These are phyloP conservation scores for Gymnobelideus leadbeateri DNA, from an alignment of 2,113 vertebrate species.

Conservation along the genomic window DNA sequence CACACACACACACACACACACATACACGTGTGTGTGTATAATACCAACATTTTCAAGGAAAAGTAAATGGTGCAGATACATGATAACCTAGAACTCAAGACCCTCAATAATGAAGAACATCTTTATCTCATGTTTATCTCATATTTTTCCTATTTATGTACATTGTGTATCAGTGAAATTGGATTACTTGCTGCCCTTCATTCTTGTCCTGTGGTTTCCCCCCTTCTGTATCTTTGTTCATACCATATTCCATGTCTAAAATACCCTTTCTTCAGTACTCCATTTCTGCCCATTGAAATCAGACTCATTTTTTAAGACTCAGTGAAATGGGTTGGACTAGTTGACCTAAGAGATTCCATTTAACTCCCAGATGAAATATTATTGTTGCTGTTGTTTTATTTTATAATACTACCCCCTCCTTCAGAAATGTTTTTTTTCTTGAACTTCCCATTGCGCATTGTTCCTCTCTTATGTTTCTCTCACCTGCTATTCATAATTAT, in stretches of 20 bases:
- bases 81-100: not conserved
- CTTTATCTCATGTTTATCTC: too few species aligned
- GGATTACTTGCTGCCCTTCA: not conserved
- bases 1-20: too few species aligned
- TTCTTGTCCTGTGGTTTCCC: not conserved
- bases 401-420: not conserved
- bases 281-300: not conserved
- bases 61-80: not conserved
- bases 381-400: not conserved
- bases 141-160: too few species aligned
- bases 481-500: not conserved
- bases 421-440: not conserved
- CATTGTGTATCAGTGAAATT: not conserved
- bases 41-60: not conserved
- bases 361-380: not conserved
- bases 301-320: not conserved
- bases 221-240: not conserved
- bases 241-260: not conserved
- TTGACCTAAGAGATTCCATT: not conserved
- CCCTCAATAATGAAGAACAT: not conserved
- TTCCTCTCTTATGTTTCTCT: not conserved
- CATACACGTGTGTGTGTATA: too few species aligned
- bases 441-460: not conserved
- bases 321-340: not conserved
- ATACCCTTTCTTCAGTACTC: not conserved